phyloP scores from a whole-genome alignment of 2,113 vertebrate species.

The Dinomys branickii region DNA sequence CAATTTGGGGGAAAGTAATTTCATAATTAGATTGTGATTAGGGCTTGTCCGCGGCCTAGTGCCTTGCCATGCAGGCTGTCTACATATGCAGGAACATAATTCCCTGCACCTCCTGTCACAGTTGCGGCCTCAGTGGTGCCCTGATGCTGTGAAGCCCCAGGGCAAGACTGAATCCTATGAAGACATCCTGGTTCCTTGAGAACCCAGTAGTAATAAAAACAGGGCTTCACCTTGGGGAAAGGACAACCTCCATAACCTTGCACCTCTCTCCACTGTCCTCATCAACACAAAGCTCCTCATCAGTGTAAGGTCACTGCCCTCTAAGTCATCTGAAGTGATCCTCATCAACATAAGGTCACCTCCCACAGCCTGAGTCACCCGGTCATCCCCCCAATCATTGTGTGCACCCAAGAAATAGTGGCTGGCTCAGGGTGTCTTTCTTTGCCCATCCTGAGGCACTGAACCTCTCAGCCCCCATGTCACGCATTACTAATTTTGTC shows the following conservation, averaged over 20 bases:
- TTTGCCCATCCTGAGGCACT: neutral
- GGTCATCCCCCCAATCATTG: neutral
- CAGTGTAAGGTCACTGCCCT: too few species aligned
- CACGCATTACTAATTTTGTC: neutral
- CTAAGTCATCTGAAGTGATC: too few species aligned
- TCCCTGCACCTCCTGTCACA: too few species aligned
- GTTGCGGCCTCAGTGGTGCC: too few species aligned
- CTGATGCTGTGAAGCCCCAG: too few species aligned
- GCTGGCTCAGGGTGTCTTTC: neutral
- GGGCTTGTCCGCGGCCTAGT: too few species aligned
- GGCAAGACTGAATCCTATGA: neutral
- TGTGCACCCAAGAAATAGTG: neutral
- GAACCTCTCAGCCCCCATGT: neutral
- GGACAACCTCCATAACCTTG: neutral
- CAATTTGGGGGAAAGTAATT: too few species aligned
- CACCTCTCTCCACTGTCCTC: neutral
- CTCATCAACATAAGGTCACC: too few species aligned
- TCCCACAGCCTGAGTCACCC: neutral
- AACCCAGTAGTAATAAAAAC: neutral
- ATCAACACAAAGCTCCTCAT: neutral
- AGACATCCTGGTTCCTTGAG: neutral
- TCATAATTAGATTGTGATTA: too few species aligned
- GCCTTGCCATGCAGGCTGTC: too few species aligned
- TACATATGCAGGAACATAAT: too few species aligned
- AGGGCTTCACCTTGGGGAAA: neutral